phyloP scores from a whole-genome alignment of 2,113 vertebrate species.

The Oriolus oriolus region DNA sequence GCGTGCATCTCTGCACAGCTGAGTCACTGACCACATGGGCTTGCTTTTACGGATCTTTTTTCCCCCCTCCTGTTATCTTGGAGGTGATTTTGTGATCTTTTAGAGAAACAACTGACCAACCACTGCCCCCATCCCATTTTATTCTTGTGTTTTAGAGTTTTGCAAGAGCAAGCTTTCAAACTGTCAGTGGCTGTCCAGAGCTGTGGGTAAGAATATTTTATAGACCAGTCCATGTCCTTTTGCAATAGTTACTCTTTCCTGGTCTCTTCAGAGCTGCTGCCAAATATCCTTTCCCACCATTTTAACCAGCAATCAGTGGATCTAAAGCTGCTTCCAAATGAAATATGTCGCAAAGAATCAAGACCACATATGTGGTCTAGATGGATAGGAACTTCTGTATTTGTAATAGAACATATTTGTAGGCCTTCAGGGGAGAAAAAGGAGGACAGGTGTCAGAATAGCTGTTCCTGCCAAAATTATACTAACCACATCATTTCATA shows the following conservation, averaged over 20 bases:
- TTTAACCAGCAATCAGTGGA: not conserved
- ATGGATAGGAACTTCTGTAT: not conserved
- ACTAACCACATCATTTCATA: not conserved
- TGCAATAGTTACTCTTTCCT: not conserved
- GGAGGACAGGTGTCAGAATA: not conserved
- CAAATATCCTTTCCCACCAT: not conserved
- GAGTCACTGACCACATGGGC: not conserved
- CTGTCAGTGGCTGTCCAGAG: not conserved
- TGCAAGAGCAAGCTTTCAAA: not conserved
- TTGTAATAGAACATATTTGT: not conserved
- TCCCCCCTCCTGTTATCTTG: not conserved
- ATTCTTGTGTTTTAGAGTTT: not conserved
- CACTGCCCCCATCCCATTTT: not conserved
- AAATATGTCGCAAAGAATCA: not conserved
- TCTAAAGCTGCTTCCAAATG: not conserved
- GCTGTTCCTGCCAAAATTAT: not conserved
- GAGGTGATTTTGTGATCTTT: not conserved
- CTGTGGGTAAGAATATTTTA: not conserved
- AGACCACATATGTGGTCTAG: not conserved
- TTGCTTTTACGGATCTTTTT: not conserved
- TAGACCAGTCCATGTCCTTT: not conserved
- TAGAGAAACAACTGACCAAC: fast-evolving
- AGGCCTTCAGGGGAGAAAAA: not conserved
- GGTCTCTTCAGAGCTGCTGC: not conserved
- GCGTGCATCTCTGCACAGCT: not conserved